phyloP scores from a whole-genome alignment of 2,113 vertebrate genomes.

The Benitochromis conjunctus region DNA sequence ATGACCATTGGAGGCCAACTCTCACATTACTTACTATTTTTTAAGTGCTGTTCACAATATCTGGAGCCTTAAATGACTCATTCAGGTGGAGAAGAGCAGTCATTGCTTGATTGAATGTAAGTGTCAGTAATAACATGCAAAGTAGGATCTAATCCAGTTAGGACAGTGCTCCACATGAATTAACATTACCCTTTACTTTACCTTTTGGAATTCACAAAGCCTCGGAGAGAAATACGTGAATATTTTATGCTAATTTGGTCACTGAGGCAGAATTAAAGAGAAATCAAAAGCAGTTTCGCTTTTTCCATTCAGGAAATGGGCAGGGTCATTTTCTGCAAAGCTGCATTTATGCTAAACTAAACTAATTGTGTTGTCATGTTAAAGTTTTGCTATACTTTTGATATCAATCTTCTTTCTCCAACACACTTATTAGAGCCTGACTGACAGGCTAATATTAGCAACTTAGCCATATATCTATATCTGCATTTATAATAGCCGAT shows the following conservation, averaged over 20 bases:
- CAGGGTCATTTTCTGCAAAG: background rate
- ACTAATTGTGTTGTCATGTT: background rate
- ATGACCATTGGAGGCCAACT: background rate
- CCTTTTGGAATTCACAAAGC: slow-evolving; percentile 1
- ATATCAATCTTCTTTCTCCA: background rate
- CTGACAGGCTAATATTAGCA: background rate
- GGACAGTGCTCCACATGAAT: background rate
- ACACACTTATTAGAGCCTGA: background rate
- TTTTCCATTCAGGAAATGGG: background rate
- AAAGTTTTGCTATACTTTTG: background rate
- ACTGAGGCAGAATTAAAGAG: background rate
- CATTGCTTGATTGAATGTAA: slow-evolving; percentile 19
- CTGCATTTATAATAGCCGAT: background rate
- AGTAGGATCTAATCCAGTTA: slow-evolving; percentile 34
- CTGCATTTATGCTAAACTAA: background rate
- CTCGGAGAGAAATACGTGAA: slow-evolving; percentile 8
- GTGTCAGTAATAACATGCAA: slow-evolving; percentile 12
- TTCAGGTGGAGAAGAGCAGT: background rate
- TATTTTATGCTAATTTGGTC: slow-evolving; percentile 25
- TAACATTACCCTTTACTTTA: slow-evolving; percentile 28
- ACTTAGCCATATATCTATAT: background rate
- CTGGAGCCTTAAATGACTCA: background rate
- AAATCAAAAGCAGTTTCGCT: background rate
- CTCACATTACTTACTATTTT: background rate
- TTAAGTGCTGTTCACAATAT: background rate